Evolutionary conservation across 2,797 vertebrate species (phyloP).

Genomic region (Mionectes olivaceus): DNA sequence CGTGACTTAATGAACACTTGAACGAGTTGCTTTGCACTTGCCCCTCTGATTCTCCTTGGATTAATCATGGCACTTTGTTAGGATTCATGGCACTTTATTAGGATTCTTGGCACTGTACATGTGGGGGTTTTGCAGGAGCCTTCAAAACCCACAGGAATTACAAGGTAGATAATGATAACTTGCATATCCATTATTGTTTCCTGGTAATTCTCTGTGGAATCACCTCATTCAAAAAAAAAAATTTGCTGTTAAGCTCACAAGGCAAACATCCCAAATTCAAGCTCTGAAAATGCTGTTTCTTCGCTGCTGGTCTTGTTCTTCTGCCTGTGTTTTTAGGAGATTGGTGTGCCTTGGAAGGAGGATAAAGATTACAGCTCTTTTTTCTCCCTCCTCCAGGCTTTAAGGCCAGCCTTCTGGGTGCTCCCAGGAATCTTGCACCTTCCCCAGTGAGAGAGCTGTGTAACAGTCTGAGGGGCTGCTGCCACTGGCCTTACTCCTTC

Average conservation of each 20-base stretch:
- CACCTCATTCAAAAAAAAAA: neutral
- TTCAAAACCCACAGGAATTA: neutral
- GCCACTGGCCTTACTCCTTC: neutral
- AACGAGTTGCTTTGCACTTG: neutral
- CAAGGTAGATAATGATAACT: neutral
- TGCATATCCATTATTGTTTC: neutral
- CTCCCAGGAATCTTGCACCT: neutral
- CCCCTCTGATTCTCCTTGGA: neutral
- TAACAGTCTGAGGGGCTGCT: neutral
- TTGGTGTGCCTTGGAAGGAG: neutral
- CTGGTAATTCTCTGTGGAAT: neutral
- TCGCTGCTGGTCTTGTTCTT: fast-evolving
- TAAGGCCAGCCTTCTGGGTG: neutral
- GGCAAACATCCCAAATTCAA: neutral
- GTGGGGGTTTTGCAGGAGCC: neutral
- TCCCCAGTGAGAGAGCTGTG: neutral
- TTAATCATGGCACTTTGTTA: neutral
- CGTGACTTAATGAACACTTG: neutral
- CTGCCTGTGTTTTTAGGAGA: neutral
- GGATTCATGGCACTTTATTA: neutral
- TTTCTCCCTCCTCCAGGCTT: neutral
- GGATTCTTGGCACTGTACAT: neutral
- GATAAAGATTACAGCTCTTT: neutral
- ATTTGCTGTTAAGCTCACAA: neutral
- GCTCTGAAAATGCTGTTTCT: neutral